phyloP scores from a whole-genome alignment of 1,140 invertebrate species.

The Chelonus insularis region DNA sequence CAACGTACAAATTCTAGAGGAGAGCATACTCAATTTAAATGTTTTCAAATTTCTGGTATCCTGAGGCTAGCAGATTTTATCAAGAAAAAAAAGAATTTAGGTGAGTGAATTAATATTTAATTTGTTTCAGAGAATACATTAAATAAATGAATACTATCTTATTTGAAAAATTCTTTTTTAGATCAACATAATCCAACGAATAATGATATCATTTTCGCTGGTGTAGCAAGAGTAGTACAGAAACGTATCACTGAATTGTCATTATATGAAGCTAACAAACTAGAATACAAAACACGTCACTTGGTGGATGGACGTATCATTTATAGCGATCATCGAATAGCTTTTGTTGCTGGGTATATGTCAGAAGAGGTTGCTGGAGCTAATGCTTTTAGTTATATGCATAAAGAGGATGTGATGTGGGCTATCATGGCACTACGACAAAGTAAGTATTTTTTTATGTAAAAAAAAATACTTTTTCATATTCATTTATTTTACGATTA shows the following conservation, averaged over 20 bases:
- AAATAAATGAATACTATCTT: background rate
- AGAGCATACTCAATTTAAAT: conserved; percentile 63
- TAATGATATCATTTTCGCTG: conserved; percentile 69
- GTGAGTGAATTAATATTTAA: conserved; percentile 3
- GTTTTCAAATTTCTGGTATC: conserved; percentile 61
- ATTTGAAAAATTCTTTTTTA: conserved; percentile 18
- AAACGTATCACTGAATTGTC: conserved; percentile 70
- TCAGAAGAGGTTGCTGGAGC: conserved; percentile 78
- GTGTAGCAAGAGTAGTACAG: conserved; percentile 66
- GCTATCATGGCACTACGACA: conserved; percentile 80
- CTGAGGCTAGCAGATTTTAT: conserved; percentile 47
- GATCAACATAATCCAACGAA: conserved; percentile 35
- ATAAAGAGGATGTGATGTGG: conserved; percentile 81
- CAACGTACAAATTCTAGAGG: conserved; percentile 59
- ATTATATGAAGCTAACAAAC: conserved; percentile 72
- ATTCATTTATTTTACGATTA: too few relatives aligned
- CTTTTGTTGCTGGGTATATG: conserved; percentile 82
- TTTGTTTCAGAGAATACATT: too few relatives aligned
- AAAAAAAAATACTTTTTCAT: too few relatives aligned
- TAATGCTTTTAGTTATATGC: conserved; percentile 85
- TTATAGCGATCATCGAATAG: conserved; percentile 83
- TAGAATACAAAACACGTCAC: conserved; percentile 85
- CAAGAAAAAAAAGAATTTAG: conserved; percentile 6
- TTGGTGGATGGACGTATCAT: conserved; percentile 82
- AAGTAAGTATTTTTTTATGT: conserved; percentile 71